These are phyloP conservation scores for Chymomyza costata DNA, from an alignment of 1,140 invertebrate genomes.

Conservation along the genomic window DNA sequence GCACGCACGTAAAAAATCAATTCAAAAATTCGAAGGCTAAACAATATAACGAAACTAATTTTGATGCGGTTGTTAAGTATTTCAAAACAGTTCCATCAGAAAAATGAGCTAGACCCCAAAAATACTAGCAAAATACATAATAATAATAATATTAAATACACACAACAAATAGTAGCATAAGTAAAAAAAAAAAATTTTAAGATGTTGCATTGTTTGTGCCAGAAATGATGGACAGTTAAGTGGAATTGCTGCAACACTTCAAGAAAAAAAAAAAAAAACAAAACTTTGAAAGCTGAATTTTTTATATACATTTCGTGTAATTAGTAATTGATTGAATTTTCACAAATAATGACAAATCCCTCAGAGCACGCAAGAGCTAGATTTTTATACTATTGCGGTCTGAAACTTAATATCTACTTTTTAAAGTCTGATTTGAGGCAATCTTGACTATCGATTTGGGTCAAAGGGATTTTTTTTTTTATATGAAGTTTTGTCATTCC, in stretches of 20 bases:
- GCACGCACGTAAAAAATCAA: slow-evolving; percentile 69
- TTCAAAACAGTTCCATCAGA: slow-evolving; percentile 57
- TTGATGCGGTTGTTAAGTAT: slow-evolving; percentile 70
- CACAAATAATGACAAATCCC: slow-evolving; percentile 46
- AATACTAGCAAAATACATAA: background rate
- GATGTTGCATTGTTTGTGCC: slow-evolving; percentile 50
- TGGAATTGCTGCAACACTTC: slow-evolving; percentile 31
- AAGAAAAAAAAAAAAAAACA: slow-evolving; percentile 58
- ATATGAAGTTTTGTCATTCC: no score
- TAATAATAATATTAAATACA: no score
- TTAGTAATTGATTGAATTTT: slow-evolving; percentile 68
- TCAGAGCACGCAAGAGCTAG: slow-evolving; percentile 16
- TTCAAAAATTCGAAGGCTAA: slow-evolving; percentile 60
- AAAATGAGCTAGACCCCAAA: slow-evolving; percentile 32
- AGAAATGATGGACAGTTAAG: slow-evolving; percentile 30
- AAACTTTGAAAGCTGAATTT: no score
- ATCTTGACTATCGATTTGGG: no score
- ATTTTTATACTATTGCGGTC: no score
- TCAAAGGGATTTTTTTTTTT: no score
- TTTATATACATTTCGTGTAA: no score
- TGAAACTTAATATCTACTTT: no score
- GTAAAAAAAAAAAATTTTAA: slow-evolving; percentile 30
- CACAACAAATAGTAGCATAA: no score
- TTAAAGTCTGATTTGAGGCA: no score
- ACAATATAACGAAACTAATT: slow-evolving; percentile 71